phyloP scores from a whole-genome alignment of 2,797 vertebrate genomes.

The Sitta carolinensis region DNA sequence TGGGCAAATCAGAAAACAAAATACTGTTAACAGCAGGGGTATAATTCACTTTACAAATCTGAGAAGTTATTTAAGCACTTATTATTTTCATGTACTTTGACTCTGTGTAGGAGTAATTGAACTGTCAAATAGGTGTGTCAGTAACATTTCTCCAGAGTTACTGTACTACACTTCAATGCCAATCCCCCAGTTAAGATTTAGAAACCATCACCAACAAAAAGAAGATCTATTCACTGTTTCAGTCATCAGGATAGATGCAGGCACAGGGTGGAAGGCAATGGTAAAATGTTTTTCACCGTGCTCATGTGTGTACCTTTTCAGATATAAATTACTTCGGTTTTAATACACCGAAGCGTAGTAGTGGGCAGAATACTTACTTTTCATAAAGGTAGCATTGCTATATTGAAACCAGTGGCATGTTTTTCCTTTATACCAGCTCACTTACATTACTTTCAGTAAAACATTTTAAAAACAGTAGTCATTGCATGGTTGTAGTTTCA shows the following conservation, averaged over 20 bases:
- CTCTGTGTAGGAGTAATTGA: conserved; percentile 5
- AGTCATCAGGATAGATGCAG: not conserved
- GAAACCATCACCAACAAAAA: not conserved
- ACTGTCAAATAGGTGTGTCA: conserved; percentile 8
- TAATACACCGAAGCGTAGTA: not conserved
- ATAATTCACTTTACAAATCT: conserved; percentile 11
- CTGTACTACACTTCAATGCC: not conserved
- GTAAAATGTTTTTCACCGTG: not conserved
- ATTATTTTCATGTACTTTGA: not conserved
- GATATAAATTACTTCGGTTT: conserved; percentile 36
- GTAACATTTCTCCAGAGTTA: conserved; percentile 1
- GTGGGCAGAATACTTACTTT: not conserved
- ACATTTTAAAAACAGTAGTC: conserved; percentile 26
- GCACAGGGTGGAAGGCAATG: not conserved
- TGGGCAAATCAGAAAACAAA: conserved; percentile 21
- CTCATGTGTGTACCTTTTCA: conserved; percentile 47
- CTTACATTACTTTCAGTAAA: conserved; percentile 47
- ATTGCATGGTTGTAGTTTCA: conserved; percentile 15
- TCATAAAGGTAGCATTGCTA: not conserved
- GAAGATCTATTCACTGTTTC: not conserved
- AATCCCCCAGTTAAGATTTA: conserved; percentile 3
- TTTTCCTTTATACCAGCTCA: not conserved
- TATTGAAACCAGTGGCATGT: not conserved
- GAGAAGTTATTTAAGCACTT: conserved; percentile 2
- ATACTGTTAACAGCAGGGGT: not conserved